These are phyloP conservation scores for Micrastur ruficollis DNA, from an alignment of 2,797 vertebrate genomes.

Conservation along the genomic window DNA sequence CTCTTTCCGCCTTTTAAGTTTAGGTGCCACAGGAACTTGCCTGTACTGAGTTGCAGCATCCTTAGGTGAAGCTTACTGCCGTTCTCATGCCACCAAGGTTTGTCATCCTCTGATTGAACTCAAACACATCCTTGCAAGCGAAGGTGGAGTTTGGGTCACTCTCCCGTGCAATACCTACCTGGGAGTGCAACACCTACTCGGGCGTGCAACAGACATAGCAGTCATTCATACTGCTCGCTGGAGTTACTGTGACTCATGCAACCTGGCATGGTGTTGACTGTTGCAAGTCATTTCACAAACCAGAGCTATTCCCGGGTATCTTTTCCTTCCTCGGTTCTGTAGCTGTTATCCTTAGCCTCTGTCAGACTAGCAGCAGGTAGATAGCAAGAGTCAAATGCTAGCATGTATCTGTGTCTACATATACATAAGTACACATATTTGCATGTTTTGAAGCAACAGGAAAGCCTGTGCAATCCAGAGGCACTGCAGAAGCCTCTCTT, in stretches of 20 bases:
- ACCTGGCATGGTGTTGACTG: neutral
- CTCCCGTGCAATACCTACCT: neutral
- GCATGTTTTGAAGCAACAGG: neutral
- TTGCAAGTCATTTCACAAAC: neutral
- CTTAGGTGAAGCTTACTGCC: neutral
- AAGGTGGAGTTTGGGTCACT: neutral
- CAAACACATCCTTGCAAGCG: neutral
- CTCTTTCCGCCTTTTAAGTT: neutral
- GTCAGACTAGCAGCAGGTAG: neutral
- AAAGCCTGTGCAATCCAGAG: neutral
- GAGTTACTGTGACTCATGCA: neutral
- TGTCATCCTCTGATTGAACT: neutral
- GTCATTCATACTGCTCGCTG: too few relatives aligned
- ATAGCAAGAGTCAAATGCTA: neutral
- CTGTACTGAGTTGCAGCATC: neutral
- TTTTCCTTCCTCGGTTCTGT: neutral
- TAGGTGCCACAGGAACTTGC: neutral
- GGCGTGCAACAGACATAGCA: neutral
- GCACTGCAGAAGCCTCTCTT: neutral
- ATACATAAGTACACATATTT: neutral
- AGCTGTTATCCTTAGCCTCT: neutral
- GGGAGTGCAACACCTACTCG: neutral
- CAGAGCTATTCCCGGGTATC: neutral
- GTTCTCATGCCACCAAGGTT: neutral
- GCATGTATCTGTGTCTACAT: accelerated